Conservation (phyloP, 2,113 vertebrate genomes). For the Setophaga petechia region DNA sequence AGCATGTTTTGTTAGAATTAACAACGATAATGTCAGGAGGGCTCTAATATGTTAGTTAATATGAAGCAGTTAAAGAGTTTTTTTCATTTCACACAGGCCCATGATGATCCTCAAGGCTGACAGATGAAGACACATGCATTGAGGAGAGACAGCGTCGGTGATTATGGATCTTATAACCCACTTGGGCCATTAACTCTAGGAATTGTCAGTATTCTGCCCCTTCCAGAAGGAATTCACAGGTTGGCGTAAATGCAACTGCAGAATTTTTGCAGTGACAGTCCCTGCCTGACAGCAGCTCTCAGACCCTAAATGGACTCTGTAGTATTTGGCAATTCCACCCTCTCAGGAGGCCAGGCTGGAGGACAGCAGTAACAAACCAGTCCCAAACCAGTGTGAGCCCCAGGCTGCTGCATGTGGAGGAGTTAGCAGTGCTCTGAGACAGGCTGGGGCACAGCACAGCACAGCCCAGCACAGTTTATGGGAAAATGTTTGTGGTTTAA, state of each 20-base stretch:
- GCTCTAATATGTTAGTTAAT: background rate
- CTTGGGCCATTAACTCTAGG: background rate
- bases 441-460: background rate
- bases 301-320: background rate
- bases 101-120: background rate
- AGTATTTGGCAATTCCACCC: background rate
- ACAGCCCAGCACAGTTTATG: background rate
- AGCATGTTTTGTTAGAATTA: background rate
- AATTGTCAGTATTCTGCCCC: background rate
- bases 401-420: fast-evolving
- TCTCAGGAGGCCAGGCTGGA: background rate
- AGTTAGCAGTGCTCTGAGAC: background rate
- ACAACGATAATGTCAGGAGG: background rate
- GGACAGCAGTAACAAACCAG: background rate
- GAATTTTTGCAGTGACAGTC: background rate
- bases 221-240: background rate
- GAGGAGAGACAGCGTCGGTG: background rate
- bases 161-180: background rate
- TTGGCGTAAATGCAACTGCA: background rate
- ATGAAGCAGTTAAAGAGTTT: background rate
- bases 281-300: background rate
- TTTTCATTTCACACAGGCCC: background rate
- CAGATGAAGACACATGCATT: background rate
- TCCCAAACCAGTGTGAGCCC: fast-evolving
- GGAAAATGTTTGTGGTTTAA: background rate